Evolutionary conservation across 2,888 invertebrate genomes (phyloP).

Genomic region (Endotricha flammealis): DNA sequence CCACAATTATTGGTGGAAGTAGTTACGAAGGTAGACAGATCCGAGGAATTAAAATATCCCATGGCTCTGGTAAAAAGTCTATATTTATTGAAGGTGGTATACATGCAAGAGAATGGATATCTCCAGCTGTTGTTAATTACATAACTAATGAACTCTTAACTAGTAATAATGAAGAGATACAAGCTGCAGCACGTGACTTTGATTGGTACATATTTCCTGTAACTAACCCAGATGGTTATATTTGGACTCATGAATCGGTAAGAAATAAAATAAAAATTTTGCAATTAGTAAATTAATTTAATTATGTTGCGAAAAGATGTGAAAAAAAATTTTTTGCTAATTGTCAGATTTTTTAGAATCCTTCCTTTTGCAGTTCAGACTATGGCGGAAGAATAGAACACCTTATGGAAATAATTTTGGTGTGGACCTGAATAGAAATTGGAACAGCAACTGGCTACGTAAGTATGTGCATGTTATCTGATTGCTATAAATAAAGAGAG

Average conservation of each 20-base stretch:
- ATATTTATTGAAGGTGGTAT: slow-evolving; percentile 76
- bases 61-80: slow-evolving; percentile 44
- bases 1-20: slow-evolving; percentile 50
- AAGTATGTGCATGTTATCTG: too few species aligned
- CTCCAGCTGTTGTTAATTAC: slow-evolving; percentile 80
- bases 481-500: too few species aligned
- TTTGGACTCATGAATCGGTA: slow-evolving; percentile 81
- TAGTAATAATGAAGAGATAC: slow-evolving; percentile 62
- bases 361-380: slow-evolving; percentile 66
- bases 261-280: slow-evolving; percentile 18
- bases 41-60: slow-evolving; percentile 68
- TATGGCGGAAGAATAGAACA: slow-evolving; percentile 84
- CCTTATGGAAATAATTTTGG: slow-evolving; percentile 75
- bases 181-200: slow-evolving; percentile 68
- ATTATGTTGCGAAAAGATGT: too few species aligned
- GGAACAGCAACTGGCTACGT: slow-evolving; percentile 83
- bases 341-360: too few species aligned
- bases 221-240: slow-evolving; percentile 88
- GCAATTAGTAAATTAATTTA: too few species aligned
- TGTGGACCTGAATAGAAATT: slow-evolving; percentile 88
- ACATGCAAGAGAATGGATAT: slow-evolving; percentile 88
- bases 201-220: slow-evolving; percentile 88
- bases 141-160: slow-evolving; percentile 80
- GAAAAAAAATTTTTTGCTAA: too few species aligned
- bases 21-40: slow-evolving; percentile 66